Base-by-base conservation (phyloP, 2,113 vertebrate genomes). In the Eolophus roseicapilla region DNA sequence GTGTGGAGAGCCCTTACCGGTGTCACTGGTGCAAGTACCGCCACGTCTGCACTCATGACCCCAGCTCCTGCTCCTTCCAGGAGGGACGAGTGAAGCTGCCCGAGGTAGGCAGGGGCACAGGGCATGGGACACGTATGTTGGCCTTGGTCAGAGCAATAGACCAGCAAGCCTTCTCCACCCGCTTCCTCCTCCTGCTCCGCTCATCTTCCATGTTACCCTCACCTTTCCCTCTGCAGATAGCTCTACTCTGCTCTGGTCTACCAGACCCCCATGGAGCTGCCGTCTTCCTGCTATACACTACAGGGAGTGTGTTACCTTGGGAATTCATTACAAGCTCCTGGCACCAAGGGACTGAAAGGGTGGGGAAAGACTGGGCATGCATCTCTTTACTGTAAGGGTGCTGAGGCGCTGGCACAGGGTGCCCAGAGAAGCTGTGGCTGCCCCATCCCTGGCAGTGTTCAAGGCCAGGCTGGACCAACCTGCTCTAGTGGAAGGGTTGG, bases 21-120 rank as follows among this genome's bases (percentile, higher is more conserved):
- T 99, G 99, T 47, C 99, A 99, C 97, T 99, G 99, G 99, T 99
- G 99, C 96, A 99, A 99, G 98, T 99, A 99, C 96, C 98, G 99
- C 50, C 99, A 99, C 1, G 98, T 99, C 90, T 99, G 99, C 86
- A 99, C 99, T 68, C 98, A 99, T 1, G 99, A 99, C 92, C 99
- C 99, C 27, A 98, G 98, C 69, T 99, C 98, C 14, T 99, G 99
- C 95, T 99, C 99, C 94, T 99, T 99, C 97, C 98, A 99, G 96
- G 99, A 99, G 93, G 99, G 99, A 71, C 97, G 98, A 50, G 99
- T 99, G 96, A 99, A 99, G 96, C 95, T 99, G 83, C 98, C 99
- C 0, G 99, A 99, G 98, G 99, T 99, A 97, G 96, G 98, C 25
- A 70, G 27, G 31, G 71, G 19, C 37, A 33, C 3, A 3, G 31